These are phyloP conservation scores for Chelon auratus DNA, from an alignment of 2,797 vertebrate genomes.

Conservation along the genomic window DNA sequence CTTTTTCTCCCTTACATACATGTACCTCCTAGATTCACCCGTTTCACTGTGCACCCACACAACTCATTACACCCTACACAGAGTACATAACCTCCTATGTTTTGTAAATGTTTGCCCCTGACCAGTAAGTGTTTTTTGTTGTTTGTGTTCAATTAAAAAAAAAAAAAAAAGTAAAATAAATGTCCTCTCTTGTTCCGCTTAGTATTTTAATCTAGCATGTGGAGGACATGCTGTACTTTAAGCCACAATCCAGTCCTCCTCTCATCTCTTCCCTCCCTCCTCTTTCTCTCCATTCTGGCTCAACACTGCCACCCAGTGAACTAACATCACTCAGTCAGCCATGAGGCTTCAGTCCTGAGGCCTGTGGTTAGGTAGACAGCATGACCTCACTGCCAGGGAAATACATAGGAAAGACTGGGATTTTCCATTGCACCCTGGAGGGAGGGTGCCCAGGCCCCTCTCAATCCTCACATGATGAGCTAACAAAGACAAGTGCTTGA, in stretches of 20 bases:
- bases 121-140: neutral
- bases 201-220: conserved; percentile 25
- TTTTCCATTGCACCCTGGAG: conserved; percentile 79
- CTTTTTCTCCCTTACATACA: no score
- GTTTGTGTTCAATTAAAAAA: neutral
- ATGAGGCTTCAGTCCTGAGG: conserved; percentile 40
- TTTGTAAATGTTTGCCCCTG: no score
- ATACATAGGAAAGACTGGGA: conserved; percentile 64
- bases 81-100: no score
- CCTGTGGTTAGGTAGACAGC: conserved; percentile 70
- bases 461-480: conserved; percentile 43
- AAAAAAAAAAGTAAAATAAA: no score
- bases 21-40: no score
- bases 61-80: no score
- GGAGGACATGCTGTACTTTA: conserved; percentile 26
- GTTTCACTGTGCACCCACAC: no score
- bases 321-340: conserved; percentile 7
- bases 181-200: conserved; percentile 1
- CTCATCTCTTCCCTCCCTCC: conserved; percentile 6
- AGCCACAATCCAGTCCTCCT: conserved; percentile 3
- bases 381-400: conserved; percentile 80
- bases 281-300: conserved; percentile 70
- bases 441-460: conserved; percentile 44
- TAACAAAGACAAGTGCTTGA: conserved; percentile 59
- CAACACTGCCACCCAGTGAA: conserved; percentile 86